Base-by-base conservation (phyloP, 2,113 vertebrate species). In the Conger conger region DNA sequence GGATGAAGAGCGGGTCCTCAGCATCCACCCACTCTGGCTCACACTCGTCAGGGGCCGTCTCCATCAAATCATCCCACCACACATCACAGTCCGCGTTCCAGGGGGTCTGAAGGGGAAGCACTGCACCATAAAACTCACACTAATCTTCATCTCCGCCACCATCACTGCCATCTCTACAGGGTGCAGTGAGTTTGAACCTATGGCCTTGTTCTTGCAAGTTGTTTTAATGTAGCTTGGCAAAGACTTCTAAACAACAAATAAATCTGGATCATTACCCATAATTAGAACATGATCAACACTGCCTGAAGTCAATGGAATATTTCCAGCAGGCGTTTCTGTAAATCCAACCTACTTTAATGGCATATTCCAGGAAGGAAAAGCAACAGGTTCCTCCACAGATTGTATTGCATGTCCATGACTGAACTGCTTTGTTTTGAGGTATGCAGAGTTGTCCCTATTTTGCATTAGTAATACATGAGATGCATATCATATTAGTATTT, bases 1-100 rank as follows among this genome's bases (percentile, higher is more conserved):
- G 94, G 79, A 96, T 95, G 82, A 96, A 96, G n/a, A 96, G 94
- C 0, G 94, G 95, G 86, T 96, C 95, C 83, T 96, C 96, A 0
- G 96, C 91, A 9, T 96, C 95, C 90, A 96, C 53, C 95, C 96
- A 96, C 89, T 95, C 96, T 0, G 95, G 96, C 33, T 95, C 94
- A 89, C 95, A 96, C 86, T 94, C 92, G 0, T 96, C 94, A 27
- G 91, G 80, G 30, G 89, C 90, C 30, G 88, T 88, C 30, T 84
- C 88, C 92, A 95, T 92, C 33, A 83, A 91, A 45, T 95, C 94
- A 0, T 96, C 94, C 95, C 95, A 95, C 95, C 94, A 95, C 79
- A 94, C 86, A 38, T 96, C 95, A 85, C 88, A 89, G 9, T 90
- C 88, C 0, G 90, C 85, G 82, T 95, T 92, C 95, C 96, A 96